Conservation (phyloP, 1,140 invertebrate species). For the Uloborus diversus region DNA sequence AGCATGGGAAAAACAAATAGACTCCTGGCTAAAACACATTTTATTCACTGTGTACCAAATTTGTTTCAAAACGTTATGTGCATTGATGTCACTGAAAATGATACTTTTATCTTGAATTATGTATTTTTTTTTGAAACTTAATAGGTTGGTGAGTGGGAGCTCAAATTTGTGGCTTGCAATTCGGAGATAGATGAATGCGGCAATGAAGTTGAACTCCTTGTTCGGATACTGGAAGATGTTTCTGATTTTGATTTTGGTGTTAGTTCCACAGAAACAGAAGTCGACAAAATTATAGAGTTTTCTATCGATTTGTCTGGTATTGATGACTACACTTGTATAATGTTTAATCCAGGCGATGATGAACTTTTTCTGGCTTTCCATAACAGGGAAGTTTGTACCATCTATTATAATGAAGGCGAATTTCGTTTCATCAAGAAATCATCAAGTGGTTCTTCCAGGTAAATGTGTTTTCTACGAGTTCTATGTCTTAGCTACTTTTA, state of each 20-base stretch:
- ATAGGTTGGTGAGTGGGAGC: conserved; percentile 13
- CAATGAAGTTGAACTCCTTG: not conserved
- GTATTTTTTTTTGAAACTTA: not conserved
- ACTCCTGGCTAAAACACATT: no score
- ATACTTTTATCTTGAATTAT: not conserved
- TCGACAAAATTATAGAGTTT: conserved; percentile 14
- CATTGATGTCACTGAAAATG: not conserved
- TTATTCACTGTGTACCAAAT: no score
- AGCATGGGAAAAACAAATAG: no score
- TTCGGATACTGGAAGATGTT: conserved; percentile 9
- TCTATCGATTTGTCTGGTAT: not conserved
- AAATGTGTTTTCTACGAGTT: no score
- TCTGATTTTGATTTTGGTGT: not conserved
- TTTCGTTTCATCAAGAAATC: conserved; percentile 16
- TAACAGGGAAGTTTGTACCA: conserved; percentile 12
- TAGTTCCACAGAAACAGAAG: not conserved
- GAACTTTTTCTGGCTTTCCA: not conserved
- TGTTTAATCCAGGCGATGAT: conserved; percentile 38
- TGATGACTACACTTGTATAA: conserved; percentile 18
- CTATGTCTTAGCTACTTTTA: no score
- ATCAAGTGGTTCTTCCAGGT: not conserved
- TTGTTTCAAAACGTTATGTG: no score
- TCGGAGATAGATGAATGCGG: conserved; percentile 12
- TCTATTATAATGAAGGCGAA: conserved; percentile 18
- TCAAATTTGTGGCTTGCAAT: conserved; percentile 4